Conservation (phyloP, 1,140 invertebrate genomes). For the Drosophila simulans region DNA sequence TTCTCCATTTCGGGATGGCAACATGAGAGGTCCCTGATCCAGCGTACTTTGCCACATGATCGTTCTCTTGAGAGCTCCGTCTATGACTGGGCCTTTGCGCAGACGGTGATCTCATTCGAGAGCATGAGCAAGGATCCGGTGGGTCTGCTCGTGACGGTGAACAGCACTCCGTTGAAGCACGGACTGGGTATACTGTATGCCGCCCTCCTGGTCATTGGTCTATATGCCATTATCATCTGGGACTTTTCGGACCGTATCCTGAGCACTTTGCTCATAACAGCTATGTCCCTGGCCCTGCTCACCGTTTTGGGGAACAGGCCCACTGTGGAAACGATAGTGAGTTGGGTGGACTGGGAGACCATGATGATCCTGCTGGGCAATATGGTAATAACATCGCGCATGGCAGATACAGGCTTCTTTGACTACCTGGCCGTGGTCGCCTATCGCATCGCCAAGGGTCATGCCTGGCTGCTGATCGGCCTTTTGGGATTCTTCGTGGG, state of each 20-base stretch:
- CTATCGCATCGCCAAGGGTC: constrained; percentile 89
- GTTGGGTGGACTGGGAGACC: constrained; percentile 94
- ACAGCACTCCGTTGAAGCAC: constrained; percentile 8
- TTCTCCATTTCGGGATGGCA: neutral
- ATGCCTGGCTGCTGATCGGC: constrained; percentile 92
- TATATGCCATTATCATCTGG: constrained; percentile 93
- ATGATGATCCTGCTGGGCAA: constrained; percentile 93
- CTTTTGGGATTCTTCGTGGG: constrained; percentile 91
- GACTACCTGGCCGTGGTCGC: constrained; percentile 89
- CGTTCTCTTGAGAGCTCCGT: neutral
- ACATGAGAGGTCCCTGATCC: no score
- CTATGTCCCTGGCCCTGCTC: constrained; percentile 89
- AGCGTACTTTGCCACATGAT: neutral
- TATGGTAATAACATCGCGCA: constrained; percentile 93
- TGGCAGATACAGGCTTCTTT: constrained; percentile 94
- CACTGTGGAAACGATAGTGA: constrained; percentile 88
- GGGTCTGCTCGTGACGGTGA: constrained; percentile 5
- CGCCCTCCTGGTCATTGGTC: constrained; percentile 87
- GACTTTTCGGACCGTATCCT: constrained; percentile 91
- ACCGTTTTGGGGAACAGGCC: constrained; percentile 89
- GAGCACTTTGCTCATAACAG: constrained; percentile 91
- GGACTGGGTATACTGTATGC: constrained; percentile 88
- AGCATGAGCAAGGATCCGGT: neutral
- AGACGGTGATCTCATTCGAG: neutral
- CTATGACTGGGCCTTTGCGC: neutral